phyloP scores from a whole-genome alignment of 2,888 invertebrate species.

The Machimus rusticus region DNA sequence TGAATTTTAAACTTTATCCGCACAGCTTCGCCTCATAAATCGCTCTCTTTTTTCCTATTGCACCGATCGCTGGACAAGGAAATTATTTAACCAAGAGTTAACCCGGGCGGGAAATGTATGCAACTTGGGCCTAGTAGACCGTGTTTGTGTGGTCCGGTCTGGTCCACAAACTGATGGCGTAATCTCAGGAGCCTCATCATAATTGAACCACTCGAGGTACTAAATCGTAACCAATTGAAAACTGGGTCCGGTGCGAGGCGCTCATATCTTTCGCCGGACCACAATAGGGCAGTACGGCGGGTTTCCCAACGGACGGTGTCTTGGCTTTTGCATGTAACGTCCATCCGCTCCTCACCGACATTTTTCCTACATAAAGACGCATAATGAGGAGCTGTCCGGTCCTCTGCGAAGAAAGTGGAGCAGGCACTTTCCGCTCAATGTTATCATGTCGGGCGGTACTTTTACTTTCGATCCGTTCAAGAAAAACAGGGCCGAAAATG shows the following conservation, averaged over 20 bases:
- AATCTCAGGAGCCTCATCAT: background rate
- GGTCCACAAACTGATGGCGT: background rate
- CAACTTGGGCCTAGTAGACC: background rate
- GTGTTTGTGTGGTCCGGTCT: background rate
- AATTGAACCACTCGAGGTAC: background rate
- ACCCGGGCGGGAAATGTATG: slow-evolving; percentile 6
- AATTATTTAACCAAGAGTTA: slow-evolving; percentile 4
- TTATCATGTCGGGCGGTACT: background rate
- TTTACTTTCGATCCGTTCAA: slow-evolving; percentile 20
- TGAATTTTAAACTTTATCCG: background rate
- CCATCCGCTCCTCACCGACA: background rate
- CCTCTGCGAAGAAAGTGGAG: slow-evolving; percentile 24
- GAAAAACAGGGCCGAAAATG: background rate
- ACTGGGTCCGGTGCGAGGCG: background rate
- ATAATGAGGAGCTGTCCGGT: background rate
- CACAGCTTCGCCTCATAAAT: background rate
- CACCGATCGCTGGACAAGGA: background rate
- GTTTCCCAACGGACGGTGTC: background rate
- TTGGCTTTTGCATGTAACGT: background rate
- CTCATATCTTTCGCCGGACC: background rate
- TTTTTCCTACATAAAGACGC: background rate
- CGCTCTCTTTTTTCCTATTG: background rate
- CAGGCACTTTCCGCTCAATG: background rate
- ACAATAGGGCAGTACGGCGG: background rate
- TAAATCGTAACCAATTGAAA: background rate